Conservation (phyloP, 1,140 invertebrate genomes). For the Nylanderia fulva region DNA sequence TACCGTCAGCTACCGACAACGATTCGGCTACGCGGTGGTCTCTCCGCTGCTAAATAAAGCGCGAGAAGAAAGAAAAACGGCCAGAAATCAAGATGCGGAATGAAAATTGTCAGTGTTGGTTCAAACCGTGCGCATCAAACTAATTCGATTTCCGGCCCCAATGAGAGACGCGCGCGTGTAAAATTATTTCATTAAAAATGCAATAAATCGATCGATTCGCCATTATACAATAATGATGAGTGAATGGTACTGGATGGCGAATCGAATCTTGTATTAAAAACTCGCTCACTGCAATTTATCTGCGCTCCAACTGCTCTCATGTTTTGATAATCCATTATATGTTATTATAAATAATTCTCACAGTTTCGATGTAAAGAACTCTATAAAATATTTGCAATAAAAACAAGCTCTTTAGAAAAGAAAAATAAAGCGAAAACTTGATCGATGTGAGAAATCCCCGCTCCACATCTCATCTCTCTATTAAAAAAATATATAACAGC, state of each 20-base stretch:
- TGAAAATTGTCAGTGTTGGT: conserved; percentile 2
- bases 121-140: neutral
- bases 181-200: conserved; percentile 58
- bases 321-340: conserved; percentile 52
- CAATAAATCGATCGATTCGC: conserved; percentile 38
- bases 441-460: neutral
- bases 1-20: conserved; percentile 79
- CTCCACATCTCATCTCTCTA: no score
- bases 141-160: conserved; percentile 36
- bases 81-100: neutral
- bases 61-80: conserved; percentile 27
- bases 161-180: conserved; percentile 17
- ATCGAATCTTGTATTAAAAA: conserved; percentile 56
- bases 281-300: conserved; percentile 49
- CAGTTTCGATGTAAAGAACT: neutral
- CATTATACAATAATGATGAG: conserved; percentile 52
- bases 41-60: conserved; percentile 44
- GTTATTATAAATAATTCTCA: conserved; percentile 45
- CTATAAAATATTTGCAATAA: conserved; percentile 8
- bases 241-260: conserved; percentile 44
- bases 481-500: neutral
- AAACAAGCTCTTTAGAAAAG: neutral
- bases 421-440: neutral
- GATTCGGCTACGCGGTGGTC: conserved; percentile 34
- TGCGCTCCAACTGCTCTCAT: conserved; percentile 23